A percentile compares a stretch with the other conserved stretches of the same genome.
phyloP scores from a whole-genome alignment of 1,140 invertebrate species.

The Piezodorus guildinii region DNA sequence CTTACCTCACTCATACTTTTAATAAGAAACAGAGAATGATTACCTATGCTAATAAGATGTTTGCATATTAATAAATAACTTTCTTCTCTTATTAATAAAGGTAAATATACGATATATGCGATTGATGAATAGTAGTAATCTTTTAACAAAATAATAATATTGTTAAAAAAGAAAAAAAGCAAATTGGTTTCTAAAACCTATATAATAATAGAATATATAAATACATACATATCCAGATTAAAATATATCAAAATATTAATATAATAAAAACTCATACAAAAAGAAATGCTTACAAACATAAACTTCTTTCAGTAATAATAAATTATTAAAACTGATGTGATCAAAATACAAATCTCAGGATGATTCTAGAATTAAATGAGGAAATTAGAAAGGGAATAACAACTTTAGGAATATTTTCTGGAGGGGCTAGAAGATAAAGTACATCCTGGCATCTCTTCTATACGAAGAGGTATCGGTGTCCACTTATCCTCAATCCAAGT shows the following conservation, averaged over 20 bases:
- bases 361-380: neutral
- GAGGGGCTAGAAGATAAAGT: conserved; percentile 3
- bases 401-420: neutral
- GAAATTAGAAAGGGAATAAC: neutral
- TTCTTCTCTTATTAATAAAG: no score
- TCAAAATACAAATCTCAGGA: neutral
- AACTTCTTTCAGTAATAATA: neutral
- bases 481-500: conserved; percentile 2
- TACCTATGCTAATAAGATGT: no score
- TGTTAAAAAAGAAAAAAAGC: no score
- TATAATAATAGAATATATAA: no score
- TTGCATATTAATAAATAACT: no score
- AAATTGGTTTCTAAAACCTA: no score
- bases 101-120: no score
- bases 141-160: no score
- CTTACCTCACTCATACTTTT: conserved; percentile 6
- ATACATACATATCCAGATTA: neutral
- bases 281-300: conserved; percentile 11
- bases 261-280: neutral
- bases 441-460: neutral
- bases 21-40: no score
- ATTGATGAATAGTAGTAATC: no score
- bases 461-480: neutral
- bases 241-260: conserved; percentile 2
- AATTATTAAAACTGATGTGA: neutral